phyloP scores from a whole-genome alignment of 2,797 vertebrate species.

The Melanotaenia trifasciata region DNA sequence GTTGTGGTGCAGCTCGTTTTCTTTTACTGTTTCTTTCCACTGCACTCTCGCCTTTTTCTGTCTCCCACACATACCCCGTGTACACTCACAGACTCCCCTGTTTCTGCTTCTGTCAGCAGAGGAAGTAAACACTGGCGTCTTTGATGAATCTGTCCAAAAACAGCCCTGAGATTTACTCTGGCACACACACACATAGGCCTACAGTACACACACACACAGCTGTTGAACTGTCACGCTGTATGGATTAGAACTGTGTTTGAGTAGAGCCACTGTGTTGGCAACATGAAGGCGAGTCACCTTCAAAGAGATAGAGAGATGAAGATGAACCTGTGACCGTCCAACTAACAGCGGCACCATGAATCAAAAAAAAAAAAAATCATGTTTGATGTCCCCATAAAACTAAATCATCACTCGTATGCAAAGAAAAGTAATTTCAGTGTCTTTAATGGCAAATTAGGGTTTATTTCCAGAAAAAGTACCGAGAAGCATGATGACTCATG shows the following conservation, averaged over 20 bases:
- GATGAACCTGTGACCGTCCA: neutral
- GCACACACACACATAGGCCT: constrained; percentile 32
- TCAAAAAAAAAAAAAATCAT: neutral
- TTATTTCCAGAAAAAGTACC: neutral
- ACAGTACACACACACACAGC: constrained; percentile 33
- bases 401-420: neutral
- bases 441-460: too few species aligned
- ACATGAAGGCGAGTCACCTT: constrained; percentile 23
- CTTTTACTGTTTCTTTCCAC: constrained; percentile 37
- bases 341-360: neutral
- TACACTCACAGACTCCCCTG: constrained; percentile 53
- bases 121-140: constrained; percentile 77
- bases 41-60: constrained; percentile 14
- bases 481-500: neutral
- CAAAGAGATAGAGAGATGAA: constrained; percentile 10
- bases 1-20: constrained; percentile 24
- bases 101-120: constrained; percentile 59
- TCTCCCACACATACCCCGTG: constrained; percentile 32
- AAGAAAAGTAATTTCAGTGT: too few species aligned
- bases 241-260: constrained; percentile 72
- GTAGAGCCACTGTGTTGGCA: constrained; percentile 38
- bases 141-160: constrained; percentile 77
- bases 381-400: neutral
- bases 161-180: constrained; percentile 66
- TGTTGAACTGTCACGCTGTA: constrained; percentile 50